These are phyloP conservation scores for Malurus elegans DNA, from an alignment of 2,113 vertebrate species.

Conservation along the genomic window DNA sequence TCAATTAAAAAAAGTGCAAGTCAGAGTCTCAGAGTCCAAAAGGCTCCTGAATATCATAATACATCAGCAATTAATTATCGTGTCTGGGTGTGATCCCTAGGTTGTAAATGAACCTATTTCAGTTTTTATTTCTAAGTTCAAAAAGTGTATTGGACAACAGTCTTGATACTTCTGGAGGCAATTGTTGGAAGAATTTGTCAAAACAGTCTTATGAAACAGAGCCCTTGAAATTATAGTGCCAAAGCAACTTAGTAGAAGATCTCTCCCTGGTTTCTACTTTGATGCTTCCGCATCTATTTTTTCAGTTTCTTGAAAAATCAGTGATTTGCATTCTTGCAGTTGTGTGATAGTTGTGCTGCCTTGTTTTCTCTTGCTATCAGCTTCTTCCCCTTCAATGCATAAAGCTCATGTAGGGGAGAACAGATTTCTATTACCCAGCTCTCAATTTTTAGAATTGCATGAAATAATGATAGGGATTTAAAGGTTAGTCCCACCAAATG, in stretches of 20 bases:
- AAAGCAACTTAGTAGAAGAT: neutral
- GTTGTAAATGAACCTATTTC: neutral
- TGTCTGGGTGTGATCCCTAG: neutral
- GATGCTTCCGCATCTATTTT: neutral
- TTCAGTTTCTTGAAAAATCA: neutral
- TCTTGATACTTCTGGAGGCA: neutral
- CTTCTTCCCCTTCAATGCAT: neutral
- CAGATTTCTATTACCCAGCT: neutral
- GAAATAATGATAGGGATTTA: neutral
- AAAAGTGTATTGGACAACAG: neutral
- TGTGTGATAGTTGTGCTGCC: neutral
- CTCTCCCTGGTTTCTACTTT: neutral
- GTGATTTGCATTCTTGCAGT: neutral
- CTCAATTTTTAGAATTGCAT: neutral
- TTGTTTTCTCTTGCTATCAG: neutral
- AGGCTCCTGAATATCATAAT: neutral
- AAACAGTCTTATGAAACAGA: neutral
- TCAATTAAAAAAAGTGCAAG: neutral
- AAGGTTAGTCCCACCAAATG: neutral
- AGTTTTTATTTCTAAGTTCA: neutral
- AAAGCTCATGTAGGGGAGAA: neutral
- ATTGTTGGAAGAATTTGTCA: neutral
- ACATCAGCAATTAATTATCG: neutral
- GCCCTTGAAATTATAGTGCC: neutral
- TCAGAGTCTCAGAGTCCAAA: neutral